A percentile compares a stretch with the other conserved stretches of the same genome.
Evolutionary conservation across 1,140 invertebrate genomes (phyloP).

Genomic region (Belonocnema kinseyi): DNA sequence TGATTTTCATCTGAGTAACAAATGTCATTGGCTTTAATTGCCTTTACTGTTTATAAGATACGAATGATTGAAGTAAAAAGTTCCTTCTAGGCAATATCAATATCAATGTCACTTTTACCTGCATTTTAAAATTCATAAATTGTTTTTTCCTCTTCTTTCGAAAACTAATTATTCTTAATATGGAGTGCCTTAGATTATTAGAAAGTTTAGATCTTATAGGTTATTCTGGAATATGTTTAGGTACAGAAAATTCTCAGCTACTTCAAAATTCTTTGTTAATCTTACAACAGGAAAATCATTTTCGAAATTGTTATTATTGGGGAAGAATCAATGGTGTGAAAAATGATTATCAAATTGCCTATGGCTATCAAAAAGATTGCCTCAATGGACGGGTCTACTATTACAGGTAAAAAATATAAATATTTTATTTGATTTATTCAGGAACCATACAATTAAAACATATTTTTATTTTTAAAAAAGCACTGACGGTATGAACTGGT

Average conservation of each 20-base stretch:
- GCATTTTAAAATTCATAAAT: no score
- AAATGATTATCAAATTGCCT: slow-evolving; percentile 85
- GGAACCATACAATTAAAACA: background rate
- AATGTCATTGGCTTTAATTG: no score
- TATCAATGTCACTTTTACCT: no score
- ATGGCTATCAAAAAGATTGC: slow-evolving; percentile 82
- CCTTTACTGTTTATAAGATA: no score
- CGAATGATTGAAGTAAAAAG: no score
- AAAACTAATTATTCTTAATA: slow-evolving; percentile 36
- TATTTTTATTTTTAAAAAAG: slow-evolving; percentile 64
- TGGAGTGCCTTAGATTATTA: slow-evolving; percentile 63
- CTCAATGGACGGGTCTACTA: slow-evolving; percentile 81
- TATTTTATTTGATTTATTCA: background rate
- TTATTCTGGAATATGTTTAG: slow-evolving; percentile 79
- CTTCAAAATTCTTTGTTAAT: slow-evolving; percentile 83
- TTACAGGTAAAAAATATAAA: slow-evolving; percentile 75
- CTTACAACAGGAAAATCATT: slow-evolving; percentile 86
- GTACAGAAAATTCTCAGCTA: slow-evolving; percentile 80
- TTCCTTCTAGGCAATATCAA: no score
- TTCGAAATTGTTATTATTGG: slow-evolving; percentile 84
- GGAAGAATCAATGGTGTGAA: slow-evolving; percentile 82
- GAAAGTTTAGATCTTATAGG: slow-evolving; percentile 71
- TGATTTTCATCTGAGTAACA: no score
- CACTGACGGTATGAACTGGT: slow-evolving; percentile 82
- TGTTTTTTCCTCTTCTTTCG: no score